These are phyloP conservation scores for Xanthorhoe spadicearia DNA, from an alignment of 2,888 invertebrate genomes.

Conservation along the genomic window DNA sequence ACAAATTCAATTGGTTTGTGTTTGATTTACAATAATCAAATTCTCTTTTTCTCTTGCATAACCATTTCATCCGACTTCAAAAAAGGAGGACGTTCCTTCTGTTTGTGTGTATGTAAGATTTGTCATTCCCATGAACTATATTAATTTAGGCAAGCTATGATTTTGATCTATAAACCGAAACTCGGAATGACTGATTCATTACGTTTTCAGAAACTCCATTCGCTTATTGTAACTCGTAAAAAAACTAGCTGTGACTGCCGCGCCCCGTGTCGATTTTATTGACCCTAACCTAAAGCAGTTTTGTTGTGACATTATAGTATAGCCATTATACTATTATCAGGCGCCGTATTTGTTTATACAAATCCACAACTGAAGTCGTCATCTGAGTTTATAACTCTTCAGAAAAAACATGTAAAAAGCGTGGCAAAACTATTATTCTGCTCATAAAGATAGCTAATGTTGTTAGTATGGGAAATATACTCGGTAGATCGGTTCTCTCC, in stretches of 20 bases:
- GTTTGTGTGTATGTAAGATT: no score
- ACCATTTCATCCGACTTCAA: no score
- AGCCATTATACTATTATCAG: slow-evolving; percentile 59
- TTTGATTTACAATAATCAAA: no score
- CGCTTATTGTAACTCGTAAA: slow-evolving; percentile 63
- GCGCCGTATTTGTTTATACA: slow-evolving; percentile 47
- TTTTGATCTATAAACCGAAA: background rate
- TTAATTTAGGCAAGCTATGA: background rate
- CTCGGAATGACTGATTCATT: background rate
- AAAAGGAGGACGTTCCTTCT: no score
- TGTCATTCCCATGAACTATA: no score
- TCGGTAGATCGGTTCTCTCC: slow-evolving; percentile 68
- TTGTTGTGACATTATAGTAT: slow-evolving; percentile 55
- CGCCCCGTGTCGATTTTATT: slow-evolving; percentile 60
- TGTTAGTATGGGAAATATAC: slow-evolving; percentile 70
- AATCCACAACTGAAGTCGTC: slow-evolving; percentile 48
- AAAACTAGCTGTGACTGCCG: background rate
- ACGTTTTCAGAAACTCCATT: slow-evolving; percentile 46
- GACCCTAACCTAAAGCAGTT: slow-evolving; percentile 50
- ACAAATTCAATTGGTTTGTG: no score
- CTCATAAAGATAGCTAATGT: slow-evolving; percentile 76
- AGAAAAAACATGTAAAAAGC: slow-evolving; percentile 77
- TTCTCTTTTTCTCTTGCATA: no score
- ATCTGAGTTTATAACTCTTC: slow-evolving; percentile 54
- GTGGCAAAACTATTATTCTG: slow-evolving; percentile 78